A percentile compares a stretch with the other conserved stretches of the same genome.
These are phyloP conservation scores for Spodoptera picta DNA, from an alignment of 2,888 invertebrate species.

Conservation along the genomic window DNA sequence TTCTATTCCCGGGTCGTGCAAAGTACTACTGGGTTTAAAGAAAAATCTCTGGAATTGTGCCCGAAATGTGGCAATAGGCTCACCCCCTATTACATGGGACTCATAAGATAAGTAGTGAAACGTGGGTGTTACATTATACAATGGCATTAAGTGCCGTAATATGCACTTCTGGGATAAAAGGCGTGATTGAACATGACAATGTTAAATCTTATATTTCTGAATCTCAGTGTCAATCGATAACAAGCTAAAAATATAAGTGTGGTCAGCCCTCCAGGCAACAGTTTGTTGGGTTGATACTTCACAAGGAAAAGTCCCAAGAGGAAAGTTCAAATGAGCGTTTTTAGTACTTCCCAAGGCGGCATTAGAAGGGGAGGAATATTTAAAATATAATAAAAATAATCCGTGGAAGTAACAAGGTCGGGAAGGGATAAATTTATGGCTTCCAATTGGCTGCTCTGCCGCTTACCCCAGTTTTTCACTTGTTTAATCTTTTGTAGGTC, in stretches of 20 bases:
- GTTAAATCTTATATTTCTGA: too few species aligned
- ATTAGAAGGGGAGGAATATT: conserved; percentile 37
- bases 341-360: conserved; percentile 24
- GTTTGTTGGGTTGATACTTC: conserved; percentile 33
- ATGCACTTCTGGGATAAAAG: too few species aligned
- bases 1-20: too few species aligned
- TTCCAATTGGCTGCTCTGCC: conserved; percentile 61
- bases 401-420: conserved; percentile 50
- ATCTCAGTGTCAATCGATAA: conserved; percentile 21
- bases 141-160: too few species aligned
- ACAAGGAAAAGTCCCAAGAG: conserved; percentile 37
- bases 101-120: too few species aligned
- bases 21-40: too few species aligned
- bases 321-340: conserved; percentile 49
- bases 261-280: conserved; percentile 42
- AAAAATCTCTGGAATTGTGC: too few species aligned
- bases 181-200: too few species aligned
- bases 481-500: conserved; percentile 60
- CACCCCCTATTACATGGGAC: too few species aligned
- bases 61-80: too few species aligned
- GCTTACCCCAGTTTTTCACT: conserved; percentile 56
- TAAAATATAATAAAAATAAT: conserved; percentile 57
- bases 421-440: conserved; percentile 60
- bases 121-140: too few species aligned
- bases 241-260: conserved; percentile 49